Percentiles rank a stretch among this genome's conserved stretches.
Conservation (phyloP, 2,888 invertebrate species). For the Spisula solida region DNA sequence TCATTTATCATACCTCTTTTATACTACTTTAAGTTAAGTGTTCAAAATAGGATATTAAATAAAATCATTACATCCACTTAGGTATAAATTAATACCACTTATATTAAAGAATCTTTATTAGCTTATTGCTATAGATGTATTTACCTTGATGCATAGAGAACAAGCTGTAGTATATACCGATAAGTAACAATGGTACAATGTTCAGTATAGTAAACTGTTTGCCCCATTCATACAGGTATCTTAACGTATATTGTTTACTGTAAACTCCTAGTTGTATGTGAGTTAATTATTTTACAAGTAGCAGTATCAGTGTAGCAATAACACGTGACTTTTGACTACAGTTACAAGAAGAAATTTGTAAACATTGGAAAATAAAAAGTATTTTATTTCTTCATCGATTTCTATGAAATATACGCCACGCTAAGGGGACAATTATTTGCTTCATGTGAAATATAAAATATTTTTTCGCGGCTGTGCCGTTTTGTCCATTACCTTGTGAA, state of each 20-base stretch:
- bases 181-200: not conserved
- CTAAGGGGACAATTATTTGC: too few relatives aligned
- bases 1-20: too few relatives aligned
- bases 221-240: conserved; percentile 21
- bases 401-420: too few relatives aligned
- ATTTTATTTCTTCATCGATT: too few relatives aligned
- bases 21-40: not conserved
- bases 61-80: not conserved
- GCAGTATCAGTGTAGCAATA: too few relatives aligned
- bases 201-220: not conserved
- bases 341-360: too few relatives aligned
- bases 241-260: not conserved
- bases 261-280: not conserved
- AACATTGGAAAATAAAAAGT: too few relatives aligned
- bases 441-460: too few relatives aligned
- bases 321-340: too few relatives aligned
- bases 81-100: not conserved
- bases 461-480: too few relatives aligned
- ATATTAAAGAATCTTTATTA: not conserved
- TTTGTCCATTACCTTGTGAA: too few relatives aligned
- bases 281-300: not conserved
- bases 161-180: not conserved
- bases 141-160: not conserved
- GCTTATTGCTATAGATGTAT: not conserved
- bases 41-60: not conserved